phyloP scores from a whole-genome alignment of 2,797 vertebrate species.

The Sarcophilus harrisii region DNA sequence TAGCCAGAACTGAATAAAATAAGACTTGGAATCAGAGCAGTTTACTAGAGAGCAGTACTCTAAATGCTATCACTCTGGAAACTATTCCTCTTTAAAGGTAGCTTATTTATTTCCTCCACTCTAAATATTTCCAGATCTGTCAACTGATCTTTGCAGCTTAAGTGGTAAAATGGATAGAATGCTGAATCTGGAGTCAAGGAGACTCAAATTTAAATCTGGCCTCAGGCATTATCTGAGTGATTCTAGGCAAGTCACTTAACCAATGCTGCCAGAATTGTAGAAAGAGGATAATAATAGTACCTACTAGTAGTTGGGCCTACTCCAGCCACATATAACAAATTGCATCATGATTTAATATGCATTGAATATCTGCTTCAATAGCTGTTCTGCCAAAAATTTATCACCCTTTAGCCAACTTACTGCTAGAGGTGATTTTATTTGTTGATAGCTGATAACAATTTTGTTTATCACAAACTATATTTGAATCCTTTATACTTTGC shows the following conservation, averaged over 20 bases:
- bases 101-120: background rate
- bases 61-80: background rate
- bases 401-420: background rate
- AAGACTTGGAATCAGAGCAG: background rate
- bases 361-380: background rate
- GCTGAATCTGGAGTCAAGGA: background rate
- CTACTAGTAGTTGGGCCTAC: background rate
- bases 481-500: background rate
- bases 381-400: background rate
- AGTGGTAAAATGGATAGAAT: background rate
- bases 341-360: background rate
- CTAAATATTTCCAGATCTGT: background rate
- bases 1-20: background rate
- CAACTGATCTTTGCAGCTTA: background rate
- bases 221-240: background rate
- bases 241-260: background rate
- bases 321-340: background rate
- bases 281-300: background rate
- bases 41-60: background rate
- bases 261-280: background rate
- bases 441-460: background rate
- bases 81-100: background rate
- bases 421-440: background rate
- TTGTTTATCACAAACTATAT: background rate
- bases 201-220: background rate